These are phyloP conservation scores for Yasuhikotakia modesta DNA, from an alignment of 2,797 vertebrate species.

Conservation along the genomic window DNA sequence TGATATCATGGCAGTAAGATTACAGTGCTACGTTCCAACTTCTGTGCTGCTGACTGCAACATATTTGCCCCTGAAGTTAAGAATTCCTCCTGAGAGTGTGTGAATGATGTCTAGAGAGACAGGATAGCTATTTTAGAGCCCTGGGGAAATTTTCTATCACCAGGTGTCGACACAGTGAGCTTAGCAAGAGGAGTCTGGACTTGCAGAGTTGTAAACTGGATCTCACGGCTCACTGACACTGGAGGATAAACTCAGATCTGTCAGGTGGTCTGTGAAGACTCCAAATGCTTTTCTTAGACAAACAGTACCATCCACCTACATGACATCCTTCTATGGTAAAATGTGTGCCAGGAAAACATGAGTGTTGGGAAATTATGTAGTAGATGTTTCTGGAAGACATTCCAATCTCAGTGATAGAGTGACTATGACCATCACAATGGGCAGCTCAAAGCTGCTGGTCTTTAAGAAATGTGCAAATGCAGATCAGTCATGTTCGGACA, in stretches of 20 bases:
- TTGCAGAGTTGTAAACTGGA: conserved; percentile 40
- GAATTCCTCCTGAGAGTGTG: conserved; percentile 31
- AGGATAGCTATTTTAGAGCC: conserved; percentile 42
- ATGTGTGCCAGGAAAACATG: background rate
- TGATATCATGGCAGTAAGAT: background rate
- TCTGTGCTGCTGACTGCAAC: conserved; percentile 33
- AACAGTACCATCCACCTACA: background rate
- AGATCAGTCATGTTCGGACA: conserved; percentile 15
- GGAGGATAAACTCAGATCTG: conserved; percentile 44
- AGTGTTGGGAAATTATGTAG: too few species aligned
- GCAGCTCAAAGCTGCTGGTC: background rate
- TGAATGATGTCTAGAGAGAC: conserved; percentile 53
- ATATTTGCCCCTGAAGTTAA: conserved; percentile 31
- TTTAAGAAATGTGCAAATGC: background rate
- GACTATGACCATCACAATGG: background rate
- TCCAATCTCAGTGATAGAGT: conserved; percentile 12
- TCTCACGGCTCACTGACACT: conserved; percentile 42
- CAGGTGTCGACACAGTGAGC: conserved; percentile 48
- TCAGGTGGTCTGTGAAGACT: background rate
- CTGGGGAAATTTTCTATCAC: conserved; percentile 43
- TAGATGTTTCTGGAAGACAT: conserved; percentile 8
- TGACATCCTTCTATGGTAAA: conserved; percentile 1
- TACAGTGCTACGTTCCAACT: conserved; percentile 10
- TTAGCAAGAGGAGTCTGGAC: conserved; percentile 41
- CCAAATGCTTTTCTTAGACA: conserved; percentile 30